Base-by-base conservation (phyloP, 2,888 invertebrate genomes). In the Zygaena filipendulae region DNA sequence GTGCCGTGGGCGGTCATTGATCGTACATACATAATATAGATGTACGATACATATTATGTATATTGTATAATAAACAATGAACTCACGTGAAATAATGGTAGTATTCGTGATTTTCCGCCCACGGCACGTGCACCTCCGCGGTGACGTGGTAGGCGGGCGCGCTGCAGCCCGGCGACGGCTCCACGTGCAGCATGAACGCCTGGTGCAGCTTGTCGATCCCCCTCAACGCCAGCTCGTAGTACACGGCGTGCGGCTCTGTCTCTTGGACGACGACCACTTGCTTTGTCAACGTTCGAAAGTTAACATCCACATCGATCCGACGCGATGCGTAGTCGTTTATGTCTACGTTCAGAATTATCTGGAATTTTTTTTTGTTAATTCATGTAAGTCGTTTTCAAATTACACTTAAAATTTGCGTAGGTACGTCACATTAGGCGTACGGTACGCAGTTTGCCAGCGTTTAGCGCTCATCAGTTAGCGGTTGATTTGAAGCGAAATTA, bases 341-440 rank as follows among this genome's bases (percentile, higher is more conserved):
- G 42, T 90, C 89, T 3, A 88, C 68, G 49, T 87, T 84, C 26
- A 88, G 58, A 13, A 75, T 69, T 26, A 87, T 69, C 87, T 87
- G 60, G 29, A 32, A 14, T 31, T 26, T 32, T 21, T 13, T n/a
- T n/a, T n/a, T n/a, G n/a, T n/a, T n/a, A n/a, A n/a, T n/a, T n/a
- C n/a, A n/a, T n/a, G n/a, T n/a, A n/a, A n/a, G n/a, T 18, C 18
- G 18, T 18, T n/a, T n/a, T n/a, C n/a, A n/a, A n/a, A n/a, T n/a
- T n/a, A n/a, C n/a, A n/a, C n/a, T n/a, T n/a, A n/a, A n/a, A n/a
- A n/a, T n/a, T n/a, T n/a, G n/a, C n/a, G n/a, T n/a, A n/a, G n/a
- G n/a, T n/a, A n/a, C n/a, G n/a, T n/a, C n/a, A n/a, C n/a, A n/a
- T n/a, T n/a, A n/a, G n/a, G n/a, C n/a, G n/a, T n/a, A n/a, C n/a